Evolutionary conservation across 2,113 vertebrate species (phyloP).

Genomic region (Loxodonta africana): DNA sequence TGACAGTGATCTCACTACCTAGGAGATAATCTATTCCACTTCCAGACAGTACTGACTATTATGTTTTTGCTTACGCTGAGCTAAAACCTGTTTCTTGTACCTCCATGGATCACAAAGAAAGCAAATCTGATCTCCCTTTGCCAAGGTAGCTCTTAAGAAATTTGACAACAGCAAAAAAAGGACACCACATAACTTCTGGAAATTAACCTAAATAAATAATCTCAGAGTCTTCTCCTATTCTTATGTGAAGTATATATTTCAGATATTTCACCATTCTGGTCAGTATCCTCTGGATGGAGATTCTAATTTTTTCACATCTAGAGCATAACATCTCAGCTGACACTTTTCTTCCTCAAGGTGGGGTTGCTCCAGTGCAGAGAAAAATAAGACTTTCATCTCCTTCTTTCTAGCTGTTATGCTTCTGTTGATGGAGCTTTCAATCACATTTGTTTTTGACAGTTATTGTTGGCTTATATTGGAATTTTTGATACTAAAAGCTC

Average conservation of each 20-base stretch:
- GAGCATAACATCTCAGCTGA: rapidly evolving
- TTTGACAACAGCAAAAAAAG: background rate
- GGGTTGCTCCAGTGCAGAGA: background rate
- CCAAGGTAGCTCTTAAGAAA: background rate
- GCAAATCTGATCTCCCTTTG: background rate
- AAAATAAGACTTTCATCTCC: background rate
- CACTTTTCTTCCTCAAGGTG: background rate
- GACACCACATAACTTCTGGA: background rate
- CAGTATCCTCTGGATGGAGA: background rate
- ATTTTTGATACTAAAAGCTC: background rate
- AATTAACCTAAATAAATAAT: background rate
- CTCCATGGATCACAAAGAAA: background rate
- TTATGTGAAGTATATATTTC: background rate
- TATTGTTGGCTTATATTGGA: background rate
- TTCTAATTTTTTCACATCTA: background rate
- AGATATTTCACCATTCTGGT: background rate
- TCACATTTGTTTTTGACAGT: background rate
- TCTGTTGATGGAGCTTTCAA: background rate
- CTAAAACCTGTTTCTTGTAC: background rate
- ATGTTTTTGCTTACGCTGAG: background rate
- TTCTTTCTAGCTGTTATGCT: background rate
- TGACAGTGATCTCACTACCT: background rate
- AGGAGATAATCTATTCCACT: background rate
- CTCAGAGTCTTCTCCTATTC: background rate
- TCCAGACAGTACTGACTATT: background rate